Conservation (phyloP, 2,113 vertebrate genomes). For the Peromyscus leucopus region DNA sequence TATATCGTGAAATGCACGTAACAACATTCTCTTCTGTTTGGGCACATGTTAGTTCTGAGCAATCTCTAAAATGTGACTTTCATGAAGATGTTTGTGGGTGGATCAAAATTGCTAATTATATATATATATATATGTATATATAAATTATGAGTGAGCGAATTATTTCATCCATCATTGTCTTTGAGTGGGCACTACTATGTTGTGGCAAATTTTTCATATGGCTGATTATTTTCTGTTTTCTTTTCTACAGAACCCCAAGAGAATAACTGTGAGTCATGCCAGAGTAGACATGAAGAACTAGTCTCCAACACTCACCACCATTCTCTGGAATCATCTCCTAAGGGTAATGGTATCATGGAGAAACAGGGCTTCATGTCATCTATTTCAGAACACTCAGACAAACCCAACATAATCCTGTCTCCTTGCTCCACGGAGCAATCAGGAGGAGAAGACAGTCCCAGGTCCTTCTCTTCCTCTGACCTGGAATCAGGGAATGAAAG, state of each 20-base stretch:
- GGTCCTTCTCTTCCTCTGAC: conserved; percentile 90
- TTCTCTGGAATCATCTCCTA: conserved; percentile 78
- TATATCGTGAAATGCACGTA: conserved; percentile 47
- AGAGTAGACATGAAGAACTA: conserved; percentile 85
- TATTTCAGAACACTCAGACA: conserved; percentile 69
- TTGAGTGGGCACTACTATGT: neutral
- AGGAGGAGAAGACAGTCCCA: conserved; percentile 88
- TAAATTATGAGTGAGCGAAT: neutral
- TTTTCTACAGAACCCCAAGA: conserved; percentile 87
- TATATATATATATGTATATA: neutral
- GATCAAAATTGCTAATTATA: conserved; percentile 3
- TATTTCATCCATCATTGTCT: conserved; percentile 36
- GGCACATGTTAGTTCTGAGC: neutral
- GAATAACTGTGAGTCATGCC: conserved; percentile 85
- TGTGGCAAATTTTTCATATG: neutral
- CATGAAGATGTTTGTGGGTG: neutral
- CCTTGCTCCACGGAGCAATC: conserved; percentile 86
- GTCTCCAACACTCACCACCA: conserved; percentile 78
- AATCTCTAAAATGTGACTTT: neutral
- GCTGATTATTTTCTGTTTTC: conserved; percentile 46
- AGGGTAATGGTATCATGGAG: conserved; percentile 70
- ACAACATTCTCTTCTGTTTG: neutral
- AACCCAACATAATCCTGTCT: conserved; percentile 77
- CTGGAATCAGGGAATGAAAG: conserved; percentile 92
- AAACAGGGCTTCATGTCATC: conserved; percentile 64